Base-by-base conservation (phyloP, 2,797 vertebrate genomes). In the Fistularia tabacaria region DNA sequence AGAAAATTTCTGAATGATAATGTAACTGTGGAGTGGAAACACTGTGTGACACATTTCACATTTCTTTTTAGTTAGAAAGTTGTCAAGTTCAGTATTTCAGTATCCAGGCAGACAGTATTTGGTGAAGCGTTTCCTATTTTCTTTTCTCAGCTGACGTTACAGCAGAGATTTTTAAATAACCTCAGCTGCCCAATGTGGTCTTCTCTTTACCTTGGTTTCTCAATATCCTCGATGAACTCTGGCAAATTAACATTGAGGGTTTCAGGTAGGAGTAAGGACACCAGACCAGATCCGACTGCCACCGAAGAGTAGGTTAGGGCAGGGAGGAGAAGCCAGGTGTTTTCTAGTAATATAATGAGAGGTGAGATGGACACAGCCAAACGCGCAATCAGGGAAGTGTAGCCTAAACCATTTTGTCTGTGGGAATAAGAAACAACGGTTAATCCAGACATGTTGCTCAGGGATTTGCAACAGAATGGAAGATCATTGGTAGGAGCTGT, bases 391-490 rank as follows among this genome's bases (percentile, higher is more conserved):
- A 95, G 92, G 0, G 92, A 82, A 1, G 84, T 89, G 74, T 91
- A 92, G 11, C 95, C 95, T 64, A 96, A 61, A n/a, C 93, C 94
- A 0, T 93, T 96, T 86, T 98, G 95, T 78, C 95, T 98, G 88
- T 2, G 6, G 37, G 6, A 37, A 64, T 52, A 62, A 56, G n/a
- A 61, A 1, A 41, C 46, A 59, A 10, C 7, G 40, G 13, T 8
- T 72, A 44, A 38, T 38, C 14, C 3, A 25, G 10, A 25, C 12
- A 11, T 8, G 7, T 52, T 15, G 14, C 14, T 15, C 38, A 53
- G 6, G 10, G 9, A 12, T 6, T 25, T 11, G 9, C 43, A 45
- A 45, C 43, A 10, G 6, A 5, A 0, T 38, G 66, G 7, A 76
- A 78, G 40, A 89, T 90, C 0, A 59, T 64, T 53, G n/a, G 54